Evolutionary conservation across 2,113 vertebrate genomes (phyloP).

Genomic region (Sinocyclocheilus rhinocerous): DNA sequence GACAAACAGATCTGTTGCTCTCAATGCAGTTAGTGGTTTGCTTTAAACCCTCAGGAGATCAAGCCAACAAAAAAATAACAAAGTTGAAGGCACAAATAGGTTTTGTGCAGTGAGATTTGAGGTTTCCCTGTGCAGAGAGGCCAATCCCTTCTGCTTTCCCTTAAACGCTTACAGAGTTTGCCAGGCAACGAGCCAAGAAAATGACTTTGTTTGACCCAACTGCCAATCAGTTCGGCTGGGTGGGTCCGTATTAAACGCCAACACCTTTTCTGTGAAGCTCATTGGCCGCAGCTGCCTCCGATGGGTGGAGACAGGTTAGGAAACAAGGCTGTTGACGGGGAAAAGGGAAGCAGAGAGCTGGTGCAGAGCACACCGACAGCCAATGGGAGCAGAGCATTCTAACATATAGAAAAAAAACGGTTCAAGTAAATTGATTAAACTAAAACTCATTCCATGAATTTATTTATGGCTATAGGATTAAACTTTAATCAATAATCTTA

Average conservation of each 20-base stretch:
- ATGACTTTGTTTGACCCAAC: constrained; percentile 94
- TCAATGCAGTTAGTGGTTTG: constrained; percentile 24
- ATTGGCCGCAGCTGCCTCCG: constrained; percentile 89
- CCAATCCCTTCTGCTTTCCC: constrained; percentile 67
- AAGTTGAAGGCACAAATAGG: constrained; percentile 60
- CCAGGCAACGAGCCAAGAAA: constrained; percentile 84
- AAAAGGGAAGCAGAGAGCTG: constrained; percentile 53
- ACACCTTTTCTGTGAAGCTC: constrained; percentile 84
- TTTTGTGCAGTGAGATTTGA: constrained; percentile 83
- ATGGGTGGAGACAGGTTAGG: constrained; percentile 63
- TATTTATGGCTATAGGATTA: constrained; percentile 1
- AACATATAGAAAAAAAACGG: constrained; percentile 9
- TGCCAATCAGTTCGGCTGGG: constrained; percentile 92
- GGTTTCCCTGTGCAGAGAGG: constrained; percentile 76
- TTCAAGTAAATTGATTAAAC: constrained; percentile 36
- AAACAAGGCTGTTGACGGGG: constrained; percentile 58
- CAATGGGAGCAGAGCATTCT: constrained; percentile 37
- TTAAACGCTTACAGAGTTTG: constrained; percentile 86
- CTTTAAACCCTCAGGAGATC: constrained; percentile 34
- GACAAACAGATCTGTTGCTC: background rate
- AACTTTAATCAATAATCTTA: constrained; percentile 13
- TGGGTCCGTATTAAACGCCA: constrained; percentile 93
- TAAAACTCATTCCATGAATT: constrained; percentile 18
- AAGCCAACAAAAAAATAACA: constrained; percentile 61
- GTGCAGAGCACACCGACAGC: constrained; percentile 44